Base-by-base conservation (phyloP, 2,797 vertebrate genomes). In the Morelia viridis region DNA sequence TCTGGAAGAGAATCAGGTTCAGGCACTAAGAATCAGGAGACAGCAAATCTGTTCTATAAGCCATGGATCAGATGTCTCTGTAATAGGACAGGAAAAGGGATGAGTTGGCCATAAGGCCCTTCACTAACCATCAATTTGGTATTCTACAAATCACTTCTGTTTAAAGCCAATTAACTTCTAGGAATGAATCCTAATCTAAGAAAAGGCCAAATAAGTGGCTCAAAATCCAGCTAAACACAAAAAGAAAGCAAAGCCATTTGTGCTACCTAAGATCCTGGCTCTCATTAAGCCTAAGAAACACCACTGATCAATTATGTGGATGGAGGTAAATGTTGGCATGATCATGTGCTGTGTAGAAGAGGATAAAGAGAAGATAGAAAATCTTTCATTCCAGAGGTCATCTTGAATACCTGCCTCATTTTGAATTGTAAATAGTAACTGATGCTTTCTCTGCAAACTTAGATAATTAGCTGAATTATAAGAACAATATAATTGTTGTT, bases 61-160 rank as follows among this genome's bases (percentile, higher is more conserved):
- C 90, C 92, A 93, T 85, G 92, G 92, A 85, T 95, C 94, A 96
- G 91, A 93, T 95, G 96, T 96, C 96, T 97, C 96, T 96, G 94
- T 95, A 92, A 85, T 93, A 58, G 58, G 85, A 68, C 41, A 31
- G 65, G 91, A 91, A 95, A 95, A 94, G 90, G 94, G 95, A 96
- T 96, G 91, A 13, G 9, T 83, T 90, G 80, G 92, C 68, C 68
- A 4, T 58, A 83, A 31, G 86, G 88, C 80, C 94, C 94, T 95
- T 91, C 90, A 91, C 93, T 95, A 90, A 87, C 90, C 87, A 90
- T 96, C 91, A 89, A 91, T 96, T 95, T 95, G 92, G 93, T 94
- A 95, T 91, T 92, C 94, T 95, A 95, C 91, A 95, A 96, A 97
- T 85, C 93, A 84, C 86, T 95, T 96, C 94, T 94, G 76, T 92